Evolutionary conservation across 2,888 invertebrate species (phyloP), one percentile per base, ranked within the genome.

Genomic region (Archips crataeganus): DNA sequence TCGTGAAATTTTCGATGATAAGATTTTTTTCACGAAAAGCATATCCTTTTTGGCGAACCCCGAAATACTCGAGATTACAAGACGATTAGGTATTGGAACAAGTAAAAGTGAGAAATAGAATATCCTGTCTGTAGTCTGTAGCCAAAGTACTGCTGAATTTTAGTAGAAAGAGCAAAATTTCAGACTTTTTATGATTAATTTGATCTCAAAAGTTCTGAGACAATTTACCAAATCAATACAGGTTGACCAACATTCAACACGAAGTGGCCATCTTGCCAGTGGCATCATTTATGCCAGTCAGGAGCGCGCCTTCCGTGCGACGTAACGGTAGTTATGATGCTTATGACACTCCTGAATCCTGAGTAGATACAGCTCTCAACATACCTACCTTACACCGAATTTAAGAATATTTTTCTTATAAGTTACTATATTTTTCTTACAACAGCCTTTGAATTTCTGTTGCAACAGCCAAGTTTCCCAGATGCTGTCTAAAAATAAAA

Each of bases 261-360:
- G 23, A 61, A 23, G 8, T 51, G 49, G 73, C 63, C 73, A 68
- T 73, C 68, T 73, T 73, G 62, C 3, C 36, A 32, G 65, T 4
- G 49, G n/a, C 57, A 74, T 74, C 65, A 47, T 42, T 54, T 74
- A 74, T 74, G 65, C 74, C 15, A 65, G 74, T 70, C 74, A 74
- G 70, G 74, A 65, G 49, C 54, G 60, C 70, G 51, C 65, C 74
- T 74, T 74, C 74, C 74, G 74, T 65, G 49, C 49, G 34, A 47
- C 59, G 32, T 74, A 74, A 74, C 74, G 74, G 72, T 72, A 62
- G 73, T 73, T 73, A 73, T 73, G 63, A 69, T 54, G 47, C 73
- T 73, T 73, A 69, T 73, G 68, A 68, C 68, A 73, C 73, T 72
- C 71, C 54, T 72, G 72, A 72, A 71, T 72, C 72, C 51, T 68